Evolutionary conservation across 2,113 vertebrate species (phyloP), one percentile per base, ranked within the genome.

Genomic region (Tachycineta bicolor): DNA sequence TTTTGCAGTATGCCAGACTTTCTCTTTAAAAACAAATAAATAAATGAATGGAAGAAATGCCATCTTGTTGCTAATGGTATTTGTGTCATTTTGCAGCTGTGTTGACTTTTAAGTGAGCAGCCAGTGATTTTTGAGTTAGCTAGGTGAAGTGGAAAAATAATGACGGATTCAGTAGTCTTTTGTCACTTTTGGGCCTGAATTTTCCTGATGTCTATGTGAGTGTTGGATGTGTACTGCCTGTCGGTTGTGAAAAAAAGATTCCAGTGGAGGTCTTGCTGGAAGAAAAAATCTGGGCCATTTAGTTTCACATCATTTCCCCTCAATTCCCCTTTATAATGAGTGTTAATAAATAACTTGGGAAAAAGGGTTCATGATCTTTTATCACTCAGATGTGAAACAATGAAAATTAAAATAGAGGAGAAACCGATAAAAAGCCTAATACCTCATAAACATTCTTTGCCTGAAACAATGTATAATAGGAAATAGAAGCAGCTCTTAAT

Each of bases 71-170:
- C 37, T 69, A 87, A 71, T 52, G 69, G 93, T 64, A 73, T 70
- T 92, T 77, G 62, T 22, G 13, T 95, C 93, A 94, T 81, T 95
- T 87, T 93, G 96, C 96, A 96, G 97, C 95, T 97, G 96, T 68
- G 91, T 93, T 93, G 73, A n/a, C 94, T 90, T 76, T 97, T 96
- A 88, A 91, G 75, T 33, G 81, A 70, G 64, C 94, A 96, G 80
- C 84, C 90, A 47, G 80, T 93, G 85, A 94, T 97, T 95, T 93
- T 82, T 8, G 2, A 83, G 89, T 96, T 94, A 97, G 92, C 39
- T 86, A 93, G 96, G 95, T 95, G 91, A 94, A 97, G 92, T 95
- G 94, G 97, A 96, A 98, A 98, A 97, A 98, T 93, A 97, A 97
- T 83, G 90, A 97, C 59, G 89, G 91, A 77, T 94, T 95, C 20